These are phyloP conservation scores for Euplexia lucipara DNA, from an alignment of 2,888 invertebrate species.

Conservation along the genomic window DNA sequence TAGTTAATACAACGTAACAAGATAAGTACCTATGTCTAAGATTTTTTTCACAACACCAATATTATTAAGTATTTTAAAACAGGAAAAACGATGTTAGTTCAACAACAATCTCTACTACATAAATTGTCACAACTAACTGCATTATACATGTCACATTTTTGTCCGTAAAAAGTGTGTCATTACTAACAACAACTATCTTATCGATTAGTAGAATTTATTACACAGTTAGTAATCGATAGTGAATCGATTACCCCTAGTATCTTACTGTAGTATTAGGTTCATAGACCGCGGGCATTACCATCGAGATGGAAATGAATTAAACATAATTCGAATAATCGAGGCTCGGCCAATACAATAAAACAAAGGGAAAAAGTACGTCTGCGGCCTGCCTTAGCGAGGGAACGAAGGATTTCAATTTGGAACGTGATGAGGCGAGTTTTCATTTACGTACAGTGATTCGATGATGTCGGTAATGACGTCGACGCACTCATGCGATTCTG, in stretches of 20 bases:
- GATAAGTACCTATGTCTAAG: not conserved
- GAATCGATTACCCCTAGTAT: conserved; percentile 68
- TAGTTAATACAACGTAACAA: conserved; percentile 32
- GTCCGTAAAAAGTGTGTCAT: not conserved
- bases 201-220: conserved; percentile 30
- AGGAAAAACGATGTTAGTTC: too few relatives aligned
- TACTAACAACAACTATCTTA: conserved; percentile 1
- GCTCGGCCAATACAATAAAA: conserved; percentile 87
- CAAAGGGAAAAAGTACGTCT: conserved; percentile 86
- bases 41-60: not conserved
- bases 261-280: conserved; percentile 68
- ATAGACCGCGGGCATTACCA: conserved; percentile 80
- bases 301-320: conserved; percentile 90
- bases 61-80: not conserved
- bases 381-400: conserved; percentile 83
- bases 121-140: not conserved
- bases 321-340: conserved; percentile 90
- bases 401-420: conserved; percentile 90
- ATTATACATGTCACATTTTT: not conserved
- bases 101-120: not conserved
- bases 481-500: conserved; percentile 66
- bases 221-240: conserved; percentile 48
- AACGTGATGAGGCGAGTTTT: conserved; percentile 90
- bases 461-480: conserved; percentile 76
- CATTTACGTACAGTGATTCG: conserved; percentile 83